Conservation (phyloP, 2,797 vertebrate species). For the Taeniopygia guttata region DNA sequence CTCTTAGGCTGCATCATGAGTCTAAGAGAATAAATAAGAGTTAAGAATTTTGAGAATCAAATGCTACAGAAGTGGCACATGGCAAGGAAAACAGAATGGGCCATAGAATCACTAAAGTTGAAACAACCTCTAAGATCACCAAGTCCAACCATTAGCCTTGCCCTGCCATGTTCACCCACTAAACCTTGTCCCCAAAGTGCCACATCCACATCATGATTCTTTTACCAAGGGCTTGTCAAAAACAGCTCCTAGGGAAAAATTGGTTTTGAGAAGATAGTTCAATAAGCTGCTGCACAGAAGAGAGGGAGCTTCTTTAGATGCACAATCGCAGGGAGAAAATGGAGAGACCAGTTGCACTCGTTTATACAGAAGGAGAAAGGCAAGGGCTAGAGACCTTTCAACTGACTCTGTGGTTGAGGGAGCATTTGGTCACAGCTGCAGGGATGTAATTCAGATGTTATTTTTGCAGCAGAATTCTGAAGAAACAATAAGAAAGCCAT, state of each 20-base stretch:
- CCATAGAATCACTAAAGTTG: background rate
- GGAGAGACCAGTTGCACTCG: background rate
- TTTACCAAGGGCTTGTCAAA: background rate
- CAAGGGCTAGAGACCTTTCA: background rate
- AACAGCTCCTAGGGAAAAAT: background rate
- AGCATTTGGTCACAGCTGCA: background rate
- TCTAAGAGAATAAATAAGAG: background rate
- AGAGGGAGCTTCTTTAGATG: background rate
- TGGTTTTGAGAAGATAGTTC: background rate
- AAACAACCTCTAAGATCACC: background rate
- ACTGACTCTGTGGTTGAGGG: background rate
- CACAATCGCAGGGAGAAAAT: background rate
- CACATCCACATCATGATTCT: background rate
- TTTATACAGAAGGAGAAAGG: background rate
- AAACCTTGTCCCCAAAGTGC: background rate
- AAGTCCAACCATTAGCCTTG: background rate
- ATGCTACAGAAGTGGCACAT: background rate
- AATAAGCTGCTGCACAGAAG: background rate
- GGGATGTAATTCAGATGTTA: background rate
- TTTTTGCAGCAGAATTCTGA: background rate
- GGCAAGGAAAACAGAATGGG: background rate
- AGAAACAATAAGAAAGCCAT: background rate
- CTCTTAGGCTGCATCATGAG: background rate
- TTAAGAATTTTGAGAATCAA: background rate
- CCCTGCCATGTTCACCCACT: background rate